A percentile compares a stretch with the other conserved stretches of the same genome.
These are phyloP conservation scores for Diploptera punctata DNA, from an alignment of 2,888 invertebrate genomes.

Conservation along the genomic window DNA sequence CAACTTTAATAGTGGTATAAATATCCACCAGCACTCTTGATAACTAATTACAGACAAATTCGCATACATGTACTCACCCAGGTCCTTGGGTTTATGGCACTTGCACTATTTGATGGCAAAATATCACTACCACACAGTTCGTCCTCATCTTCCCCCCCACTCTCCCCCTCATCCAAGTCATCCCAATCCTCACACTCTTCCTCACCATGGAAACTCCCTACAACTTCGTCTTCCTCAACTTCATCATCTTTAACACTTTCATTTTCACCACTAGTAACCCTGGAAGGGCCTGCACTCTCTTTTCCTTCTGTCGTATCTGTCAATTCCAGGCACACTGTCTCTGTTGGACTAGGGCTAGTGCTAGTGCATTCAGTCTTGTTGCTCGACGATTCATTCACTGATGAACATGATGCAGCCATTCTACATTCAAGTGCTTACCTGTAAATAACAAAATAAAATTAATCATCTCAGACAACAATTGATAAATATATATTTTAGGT, in stretches of 20 bases:
- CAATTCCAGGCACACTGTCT: slow-evolving; percentile 53
- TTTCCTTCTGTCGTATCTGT: slow-evolving; percentile 28
- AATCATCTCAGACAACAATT: too few relatives aligned
- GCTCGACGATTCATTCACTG: slow-evolving; percentile 50
- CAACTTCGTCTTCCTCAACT: slow-evolving; percentile 34
- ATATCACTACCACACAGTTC: slow-evolving; percentile 23
- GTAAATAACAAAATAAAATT: too few relatives aligned
- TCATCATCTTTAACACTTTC: slow-evolving; percentile 32
- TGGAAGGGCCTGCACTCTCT: slow-evolving; percentile 39
- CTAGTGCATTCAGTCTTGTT: slow-evolving; percentile 55
- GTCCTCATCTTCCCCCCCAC: slow-evolving; percentile 37
- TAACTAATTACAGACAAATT: too few relatives aligned
- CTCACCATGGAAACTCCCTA: slow-evolving; percentile 35
- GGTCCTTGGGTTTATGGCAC: slow-evolving; percentile 33
- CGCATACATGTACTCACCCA: slow-evolving; percentile 48
- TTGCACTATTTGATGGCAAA: slow-evolving; percentile 26
- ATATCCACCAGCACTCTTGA: too few relatives aligned
- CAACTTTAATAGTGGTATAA: too few relatives aligned
- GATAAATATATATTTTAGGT: too few relatives aligned
- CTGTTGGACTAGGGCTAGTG: slow-evolving; percentile 56
- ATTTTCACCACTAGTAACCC: slow-evolving; percentile 28
- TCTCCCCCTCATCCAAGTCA: slow-evolving; percentile 54
- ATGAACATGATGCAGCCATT: slow-evolving; percentile 58
- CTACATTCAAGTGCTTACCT: slow-evolving; percentile 46
- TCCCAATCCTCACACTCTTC: slow-evolving; percentile 51